Percentiles rank a stretch among this genome's conserved stretches.
These are phyloP conservation scores for Atopsyche davidsoni DNA, from an alignment of 1,140 invertebrate genomes.

Conservation along the genomic window DNA sequence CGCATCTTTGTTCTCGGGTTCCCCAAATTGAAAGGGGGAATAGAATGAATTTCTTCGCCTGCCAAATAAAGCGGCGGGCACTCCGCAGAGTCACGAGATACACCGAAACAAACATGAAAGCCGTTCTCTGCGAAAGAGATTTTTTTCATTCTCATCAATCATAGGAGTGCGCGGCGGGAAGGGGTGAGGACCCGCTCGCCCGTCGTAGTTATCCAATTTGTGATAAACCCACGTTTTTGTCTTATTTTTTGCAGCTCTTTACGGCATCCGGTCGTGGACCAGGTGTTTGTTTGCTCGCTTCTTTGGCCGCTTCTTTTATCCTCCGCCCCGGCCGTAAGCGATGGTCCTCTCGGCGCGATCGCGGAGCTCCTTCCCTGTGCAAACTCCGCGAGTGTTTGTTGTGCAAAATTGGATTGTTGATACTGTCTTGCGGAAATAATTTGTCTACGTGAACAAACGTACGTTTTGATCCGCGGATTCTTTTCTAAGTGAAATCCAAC, in stretches of 20 bases:
- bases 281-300: conserved; percentile 25
- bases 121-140: conserved; percentile 19
- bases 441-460: conserved; percentile 26
- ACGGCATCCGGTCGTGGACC: conserved; percentile 12
- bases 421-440: conserved; percentile 24
- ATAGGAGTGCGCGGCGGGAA: conserved; percentile 3
- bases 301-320: background rate
- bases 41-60: background rate
- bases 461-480: too few species aligned
- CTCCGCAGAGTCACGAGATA: conserved; percentile 9
- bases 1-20: too few species aligned
- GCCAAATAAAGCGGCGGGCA: conserved; percentile 1
- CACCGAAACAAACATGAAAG: conserved; percentile 26
- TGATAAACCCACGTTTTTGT: conserved; percentile 29
- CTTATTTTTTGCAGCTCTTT: conserved; percentile 25
- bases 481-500: conserved; percentile 3
- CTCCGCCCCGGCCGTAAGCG: conserved; percentile 3
- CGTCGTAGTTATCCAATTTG: conserved; percentile 26
- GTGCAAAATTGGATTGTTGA: conserved; percentile 26
- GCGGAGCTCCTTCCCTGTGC: conserved; percentile 17
- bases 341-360: conserved; percentile 12
- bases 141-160: conserved; percentile 24
- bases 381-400: conserved; percentile 23
- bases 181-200: background rate
- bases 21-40: conserved; percentile 10